Conservation (phyloP, 2,113 vertebrate genomes). For the Apeltes quadracus region DNA sequence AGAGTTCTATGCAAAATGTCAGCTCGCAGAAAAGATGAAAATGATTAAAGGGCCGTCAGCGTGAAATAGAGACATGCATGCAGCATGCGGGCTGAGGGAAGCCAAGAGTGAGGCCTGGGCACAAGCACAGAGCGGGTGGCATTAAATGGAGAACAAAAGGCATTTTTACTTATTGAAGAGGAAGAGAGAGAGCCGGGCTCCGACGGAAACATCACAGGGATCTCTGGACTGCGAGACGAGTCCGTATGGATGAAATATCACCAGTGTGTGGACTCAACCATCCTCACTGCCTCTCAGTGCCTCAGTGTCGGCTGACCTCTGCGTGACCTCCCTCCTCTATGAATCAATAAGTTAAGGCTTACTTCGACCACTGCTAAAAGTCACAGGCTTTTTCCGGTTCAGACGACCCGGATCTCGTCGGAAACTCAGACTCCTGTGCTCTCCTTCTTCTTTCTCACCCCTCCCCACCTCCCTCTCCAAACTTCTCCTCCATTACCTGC, state of each 20-base stretch:
- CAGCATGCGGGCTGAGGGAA: slow-evolving; percentile 17
- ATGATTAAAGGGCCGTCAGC: slow-evolving; percentile 59
- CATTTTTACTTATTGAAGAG: slow-evolving; percentile 65
- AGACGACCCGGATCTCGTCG: slow-evolving; percentile 33
- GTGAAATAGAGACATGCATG: slow-evolving; percentile 53
- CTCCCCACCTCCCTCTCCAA: slow-evolving; percentile 9
- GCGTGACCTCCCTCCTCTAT: slow-evolving; percentile 54
- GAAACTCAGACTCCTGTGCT: slow-evolving; percentile 16
- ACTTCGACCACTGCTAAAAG: slow-evolving; percentile 32
- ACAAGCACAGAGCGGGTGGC: background rate
- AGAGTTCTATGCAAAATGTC: slow-evolving; percentile 63
- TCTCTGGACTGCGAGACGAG: slow-evolving; percentile 30
- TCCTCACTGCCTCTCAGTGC: slow-evolving; percentile 28
- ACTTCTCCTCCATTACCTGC: slow-evolving; percentile 62
- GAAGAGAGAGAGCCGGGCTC: slow-evolving; percentile 22
- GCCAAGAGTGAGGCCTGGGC: slow-evolving; percentile 38
- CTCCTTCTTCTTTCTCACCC: slow-evolving; percentile 3
- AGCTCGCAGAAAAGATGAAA: slow-evolving; percentile 54
- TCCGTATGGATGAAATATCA: slow-evolving; percentile 67
- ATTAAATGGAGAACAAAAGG: slow-evolving; percentile 62
- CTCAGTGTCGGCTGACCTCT: slow-evolving; percentile 58
- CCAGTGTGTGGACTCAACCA: slow-evolving; percentile 42
- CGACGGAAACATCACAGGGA: slow-evolving; percentile 47
- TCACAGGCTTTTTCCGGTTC: slow-evolving; percentile 9
- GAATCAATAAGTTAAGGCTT: slow-evolving; percentile 59